These are phyloP conservation scores for Tetanocera ferruginea DNA, from an alignment of 2,888 invertebrate genomes.

Conservation along the genomic window DNA sequence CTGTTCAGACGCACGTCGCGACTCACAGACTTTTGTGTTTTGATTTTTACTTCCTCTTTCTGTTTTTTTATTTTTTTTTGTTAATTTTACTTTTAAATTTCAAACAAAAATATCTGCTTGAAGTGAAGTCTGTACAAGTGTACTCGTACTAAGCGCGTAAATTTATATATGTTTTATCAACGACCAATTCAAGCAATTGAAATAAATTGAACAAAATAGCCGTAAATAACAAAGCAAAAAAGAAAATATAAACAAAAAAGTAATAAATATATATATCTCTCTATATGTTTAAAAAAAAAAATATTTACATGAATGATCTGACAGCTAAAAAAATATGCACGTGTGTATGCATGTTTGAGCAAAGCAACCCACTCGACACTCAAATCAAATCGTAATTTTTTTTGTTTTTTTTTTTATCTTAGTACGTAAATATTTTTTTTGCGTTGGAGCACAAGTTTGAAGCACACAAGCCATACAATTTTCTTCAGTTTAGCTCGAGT, in stretches of 20 bases:
- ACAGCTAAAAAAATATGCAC: neutral
- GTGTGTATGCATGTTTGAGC: neutral
- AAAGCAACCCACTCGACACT: slow-evolving; percentile 13
- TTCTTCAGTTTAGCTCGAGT: neutral
- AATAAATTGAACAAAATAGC: slow-evolving; percentile 12
- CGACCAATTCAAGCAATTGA: slow-evolving; percentile 14
- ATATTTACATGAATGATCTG: neutral
- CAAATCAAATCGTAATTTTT: neutral
- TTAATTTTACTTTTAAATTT: no score
- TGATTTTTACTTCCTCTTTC: neutral
- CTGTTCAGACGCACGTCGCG: neutral
- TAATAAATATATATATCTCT: neutral
- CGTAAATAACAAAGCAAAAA: neutral
- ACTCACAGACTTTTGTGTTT: neutral
- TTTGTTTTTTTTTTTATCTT: no score
- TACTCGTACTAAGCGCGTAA: slow-evolving; percentile 4
- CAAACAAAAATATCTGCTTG: neutral
- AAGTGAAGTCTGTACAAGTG: neutral
- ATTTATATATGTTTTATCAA: neutral
- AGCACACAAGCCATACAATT: neutral
- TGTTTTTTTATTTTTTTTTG: neutral
- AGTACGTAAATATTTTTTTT: neutral
- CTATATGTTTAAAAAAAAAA: no score
- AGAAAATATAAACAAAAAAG: neutral
- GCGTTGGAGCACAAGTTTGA: slow-evolving; percentile 27